Base-by-base conservation (phyloP, 2,113 vertebrate genomes). In the Mormyrus iriodes region DNA sequence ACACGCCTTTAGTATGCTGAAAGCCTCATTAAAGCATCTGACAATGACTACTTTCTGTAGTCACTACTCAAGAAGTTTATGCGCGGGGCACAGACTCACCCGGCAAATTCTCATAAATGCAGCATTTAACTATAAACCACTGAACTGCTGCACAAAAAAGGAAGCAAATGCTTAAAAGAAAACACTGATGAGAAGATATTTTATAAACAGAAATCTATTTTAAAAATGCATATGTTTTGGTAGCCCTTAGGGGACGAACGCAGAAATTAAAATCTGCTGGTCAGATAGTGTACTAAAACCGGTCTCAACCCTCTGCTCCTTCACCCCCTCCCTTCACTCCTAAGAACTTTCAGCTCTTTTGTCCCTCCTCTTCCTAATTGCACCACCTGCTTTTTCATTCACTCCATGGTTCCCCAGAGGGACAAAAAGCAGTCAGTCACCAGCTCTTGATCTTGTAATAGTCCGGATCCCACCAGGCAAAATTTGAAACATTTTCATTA, bases 41-140 rank as follows among this genome's bases (percentile, higher is more conserved):
- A 95, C 94, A 94, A 94, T 92, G 91, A 90, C 48, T 88, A 90
- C 91, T 94, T 94, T 95, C 90, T 42, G 31, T 19, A 79, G 73
- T 17, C 73, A 42, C 31, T 79, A 93, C 58, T 82, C 49, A 19
- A 31, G 89, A 86, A 76, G 52, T 69, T n/a, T 88, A 61, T 69
- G 87, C 27, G 79, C 87, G 55, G 24, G 44, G 58, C 46, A 39
- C 85, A 55, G n/a, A 90, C 49, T 69, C 46, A 19, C 90, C 76
- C 89, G 89, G 79, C 90, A 92, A 92, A 94, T 93, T 24, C 8
- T 6, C 39, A 42, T 10, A 65, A 39, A 61, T 12, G 9, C 86
- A 24, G 82, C 21, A 12, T 21, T n/a, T 46, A n/a, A 46, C 42
- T 84, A 46, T 44, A 48, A 48, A 48, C 44, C 44, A n/a, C 82